Evolutionary conservation across 23 tunicate species (phyloP).

Genomic region (Clavelina lepadiformis): DNA sequence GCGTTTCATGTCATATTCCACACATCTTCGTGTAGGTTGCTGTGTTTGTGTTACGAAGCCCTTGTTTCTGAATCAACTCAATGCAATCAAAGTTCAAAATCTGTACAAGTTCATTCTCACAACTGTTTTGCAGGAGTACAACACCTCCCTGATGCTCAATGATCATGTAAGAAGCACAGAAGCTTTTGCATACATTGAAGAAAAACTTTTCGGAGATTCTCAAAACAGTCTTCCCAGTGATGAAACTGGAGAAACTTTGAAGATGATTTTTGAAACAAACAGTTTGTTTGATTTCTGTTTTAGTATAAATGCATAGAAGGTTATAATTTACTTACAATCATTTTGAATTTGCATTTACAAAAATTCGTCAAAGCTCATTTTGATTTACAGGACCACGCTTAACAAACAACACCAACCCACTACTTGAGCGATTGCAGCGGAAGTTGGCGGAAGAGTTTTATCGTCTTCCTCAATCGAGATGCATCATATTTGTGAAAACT

Average conservation of each 20-base stretch:
- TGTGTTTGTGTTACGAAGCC: neutral
- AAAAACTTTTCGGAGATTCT: conserved; percentile 3
- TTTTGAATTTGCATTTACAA: too few species aligned
- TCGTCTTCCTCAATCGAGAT: conserved; percentile 26
- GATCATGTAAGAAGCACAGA: conserved; percentile 31
- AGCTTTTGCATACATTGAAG: conserved; percentile 18
- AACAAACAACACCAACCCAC: conserved; percentile 20
- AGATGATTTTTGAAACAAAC: neutral
- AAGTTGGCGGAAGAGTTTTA: conserved; percentile 23
- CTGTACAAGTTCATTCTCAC: neutral
- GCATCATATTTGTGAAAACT: conserved; percentile 56
- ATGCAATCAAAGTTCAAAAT: neutral
- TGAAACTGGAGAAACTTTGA: neutral
- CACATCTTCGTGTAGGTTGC: conserved; percentile 16
- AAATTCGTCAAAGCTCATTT: neutral
- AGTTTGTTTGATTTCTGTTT: too few species aligned
- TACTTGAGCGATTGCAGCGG: conserved; percentile 21
- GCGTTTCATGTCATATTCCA: conserved; percentile 15
- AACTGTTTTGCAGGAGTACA: conserved; percentile 21
- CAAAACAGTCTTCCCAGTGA: neutral
- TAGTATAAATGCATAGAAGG: neutral
- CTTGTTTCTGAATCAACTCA: too few species aligned
- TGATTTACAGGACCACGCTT: conserved; percentile 7
- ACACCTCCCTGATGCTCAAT: conserved; percentile 27
- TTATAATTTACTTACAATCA: neutral